A percentile compares a stretch with the other conserved stretches of the same genome.
phyloP scores from a whole-genome alignment of 2,888 invertebrate species.

The Neelides folsomi region DNA sequence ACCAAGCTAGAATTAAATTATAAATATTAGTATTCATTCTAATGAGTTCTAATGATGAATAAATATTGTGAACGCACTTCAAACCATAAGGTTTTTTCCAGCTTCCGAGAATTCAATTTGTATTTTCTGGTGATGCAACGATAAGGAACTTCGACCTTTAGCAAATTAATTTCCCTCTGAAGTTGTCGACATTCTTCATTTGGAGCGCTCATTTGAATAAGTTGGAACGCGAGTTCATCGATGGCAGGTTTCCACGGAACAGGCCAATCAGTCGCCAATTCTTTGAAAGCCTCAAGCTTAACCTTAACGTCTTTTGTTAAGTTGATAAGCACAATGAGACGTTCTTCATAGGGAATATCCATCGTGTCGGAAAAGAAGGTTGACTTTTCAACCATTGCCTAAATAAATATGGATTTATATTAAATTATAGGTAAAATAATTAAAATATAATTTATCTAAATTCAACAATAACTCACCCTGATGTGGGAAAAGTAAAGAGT shows the following conservation, averaged over 20 bases:
- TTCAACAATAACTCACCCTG: constrained; percentile 12
- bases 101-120: too few species aligned
- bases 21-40: too few species aligned
- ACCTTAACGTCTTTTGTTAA: constrained; percentile 10
- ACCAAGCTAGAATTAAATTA: constrained; percentile 17
- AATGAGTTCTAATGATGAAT: too few species aligned
- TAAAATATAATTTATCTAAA: neutral
- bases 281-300: constrained; percentile 12
- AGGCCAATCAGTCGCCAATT: constrained; percentile 27
- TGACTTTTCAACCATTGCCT: constrained; percentile 21
- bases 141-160: constrained; percentile 26
- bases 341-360: constrained; percentile 29
- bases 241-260: constrained; percentile 27
- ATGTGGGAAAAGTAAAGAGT: constrained; percentile 18
- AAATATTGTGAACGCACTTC: too few species aligned
- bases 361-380: constrained; percentile 17
- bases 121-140: constrained; percentile 10
- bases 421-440: neutral
- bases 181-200: constrained; percentile 5
- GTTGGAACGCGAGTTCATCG: constrained; percentile 14
- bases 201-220: constrained; percentile 1
- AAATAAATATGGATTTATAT: neutral
- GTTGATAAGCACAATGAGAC: constrained; percentile 19
- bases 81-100: too few species aligned
- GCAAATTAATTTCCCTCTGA: constrained; percentile 12